These are phyloP conservation scores for Vicugna pacos DNA, from an alignment of 2,113 vertebrate species.

Conservation along the genomic window DNA sequence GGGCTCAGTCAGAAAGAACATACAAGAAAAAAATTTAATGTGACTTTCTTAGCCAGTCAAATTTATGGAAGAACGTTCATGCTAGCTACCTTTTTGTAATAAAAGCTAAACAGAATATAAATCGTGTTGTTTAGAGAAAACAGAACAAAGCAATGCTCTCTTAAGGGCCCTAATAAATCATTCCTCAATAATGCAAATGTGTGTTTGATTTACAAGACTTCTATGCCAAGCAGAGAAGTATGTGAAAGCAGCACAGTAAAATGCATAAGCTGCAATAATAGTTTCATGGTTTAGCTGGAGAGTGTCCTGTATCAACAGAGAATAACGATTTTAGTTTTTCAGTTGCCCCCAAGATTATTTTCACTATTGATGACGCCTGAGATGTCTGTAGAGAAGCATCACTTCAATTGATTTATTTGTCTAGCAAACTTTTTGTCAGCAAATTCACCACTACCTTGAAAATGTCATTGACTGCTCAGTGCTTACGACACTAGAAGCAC, in stretches of 20 bases:
- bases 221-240: constrained; percentile 23
- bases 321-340: constrained; percentile 68
- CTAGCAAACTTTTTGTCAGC: constrained; percentile 52
- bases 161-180: background rate
- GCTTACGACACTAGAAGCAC: background rate
- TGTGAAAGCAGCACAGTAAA: constrained; percentile 21
- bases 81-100: constrained; percentile 11
- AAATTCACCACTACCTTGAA: constrained; percentile 50
- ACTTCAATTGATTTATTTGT: constrained; percentile 66
- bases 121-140: constrained; percentile 51
- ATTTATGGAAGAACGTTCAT: background rate
- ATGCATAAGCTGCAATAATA: background rate
- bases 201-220: constrained; percentile 38
- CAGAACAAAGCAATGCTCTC: background rate
- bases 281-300: constrained; percentile 8
- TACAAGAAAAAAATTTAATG: background rate
- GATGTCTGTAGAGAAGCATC: constrained; percentile 49
- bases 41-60: background rate
- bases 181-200: background rate
- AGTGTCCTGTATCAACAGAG: background rate
- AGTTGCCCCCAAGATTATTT: constrained; percentile 38
- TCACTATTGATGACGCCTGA: constrained; percentile 53
- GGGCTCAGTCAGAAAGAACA: background rate
- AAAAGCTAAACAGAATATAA: constrained; percentile 48
- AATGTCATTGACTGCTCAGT: constrained; percentile 1